Evolutionary conservation across 2,888 invertebrate species (phyloP).

Genomic region (Germaria angustata): DNA sequence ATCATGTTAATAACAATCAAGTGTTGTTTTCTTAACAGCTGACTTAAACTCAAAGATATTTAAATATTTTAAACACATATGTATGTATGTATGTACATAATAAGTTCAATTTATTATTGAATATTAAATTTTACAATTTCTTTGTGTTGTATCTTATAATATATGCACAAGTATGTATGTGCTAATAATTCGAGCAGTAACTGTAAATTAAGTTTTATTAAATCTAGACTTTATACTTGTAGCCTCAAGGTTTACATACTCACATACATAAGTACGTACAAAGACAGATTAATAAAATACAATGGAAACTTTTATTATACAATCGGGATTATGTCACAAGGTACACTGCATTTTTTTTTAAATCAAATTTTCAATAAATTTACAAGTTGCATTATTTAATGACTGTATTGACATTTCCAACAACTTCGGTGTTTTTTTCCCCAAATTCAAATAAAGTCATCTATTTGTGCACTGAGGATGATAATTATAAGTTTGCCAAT

Average conservation of each 20-base stretch:
- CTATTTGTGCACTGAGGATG: too few species aligned
- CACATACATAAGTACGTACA: too few species aligned
- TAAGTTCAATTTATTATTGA: not conserved
- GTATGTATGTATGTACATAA: too few species aligned
- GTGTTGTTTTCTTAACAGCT: not conserved
- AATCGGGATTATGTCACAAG: not conserved
- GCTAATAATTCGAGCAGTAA: not conserved
- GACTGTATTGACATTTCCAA: too few species aligned
- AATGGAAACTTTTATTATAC: not conserved
- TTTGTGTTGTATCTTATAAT: not conserved
- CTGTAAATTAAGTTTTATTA: not conserved
- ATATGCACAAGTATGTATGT: not conserved
- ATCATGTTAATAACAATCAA: not conserved
- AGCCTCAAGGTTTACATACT: not conserved
- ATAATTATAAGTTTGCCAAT: too few species aligned
- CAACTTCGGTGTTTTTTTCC: too few species aligned
- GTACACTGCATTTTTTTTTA: not conserved
- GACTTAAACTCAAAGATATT: slow-evolving; percentile 1
- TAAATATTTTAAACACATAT: not conserved
- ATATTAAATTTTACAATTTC: not conserved
- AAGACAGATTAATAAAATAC: slow-evolving; percentile 7
- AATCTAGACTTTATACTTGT: slow-evolving; percentile 7
- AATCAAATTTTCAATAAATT: too few species aligned
- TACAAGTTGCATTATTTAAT: too few species aligned
- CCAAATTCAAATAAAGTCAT: too few species aligned